Evolutionary conservation across 1,140 invertebrate genomes (phyloP).

Genomic region (Branchinecta lynchi): DNA sequence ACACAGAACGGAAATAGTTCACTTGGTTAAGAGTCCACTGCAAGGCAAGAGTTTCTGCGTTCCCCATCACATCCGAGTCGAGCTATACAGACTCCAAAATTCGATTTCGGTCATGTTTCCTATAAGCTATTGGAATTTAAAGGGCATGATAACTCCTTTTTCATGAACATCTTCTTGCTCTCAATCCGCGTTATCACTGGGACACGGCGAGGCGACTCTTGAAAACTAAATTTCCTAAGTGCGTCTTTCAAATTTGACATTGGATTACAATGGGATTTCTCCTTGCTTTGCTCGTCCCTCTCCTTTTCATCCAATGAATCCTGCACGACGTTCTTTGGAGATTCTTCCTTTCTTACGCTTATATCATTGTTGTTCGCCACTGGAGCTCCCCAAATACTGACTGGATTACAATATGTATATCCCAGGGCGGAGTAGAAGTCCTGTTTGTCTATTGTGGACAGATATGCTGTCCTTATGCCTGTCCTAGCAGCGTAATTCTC

Average conservation of each 20-base stretch:
- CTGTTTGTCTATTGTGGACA: conserved; percentile 21
- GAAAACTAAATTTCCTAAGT: background rate
- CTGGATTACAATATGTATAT: conserved; percentile 18
- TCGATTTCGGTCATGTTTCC: no score
- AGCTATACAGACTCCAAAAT: no score
- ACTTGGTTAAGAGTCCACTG: no score
- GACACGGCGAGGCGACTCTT: background rate
- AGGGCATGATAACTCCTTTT: background rate
- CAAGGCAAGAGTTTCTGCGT: no score
- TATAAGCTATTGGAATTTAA: no score
- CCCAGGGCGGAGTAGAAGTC: conserved; percentile 17
- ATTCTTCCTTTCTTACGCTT: background rate
- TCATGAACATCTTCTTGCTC: background rate
- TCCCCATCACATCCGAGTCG: no score
- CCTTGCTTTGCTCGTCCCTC: background rate
- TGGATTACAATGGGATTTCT: background rate
- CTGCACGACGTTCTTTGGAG: background rate
- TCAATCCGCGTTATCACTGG: background rate
- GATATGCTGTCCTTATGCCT: conserved; percentile 15
- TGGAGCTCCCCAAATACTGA: conserved; percentile 6
- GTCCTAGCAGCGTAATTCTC: conserved; percentile 12
- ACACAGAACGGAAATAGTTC: no score
- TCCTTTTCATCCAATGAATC: background rate
- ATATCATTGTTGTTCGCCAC: background rate
- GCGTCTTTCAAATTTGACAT: background rate